Evolutionary conservation across 2,113 vertebrate genomes (phyloP).

Genomic region (Leptosomus discolor): DNA sequence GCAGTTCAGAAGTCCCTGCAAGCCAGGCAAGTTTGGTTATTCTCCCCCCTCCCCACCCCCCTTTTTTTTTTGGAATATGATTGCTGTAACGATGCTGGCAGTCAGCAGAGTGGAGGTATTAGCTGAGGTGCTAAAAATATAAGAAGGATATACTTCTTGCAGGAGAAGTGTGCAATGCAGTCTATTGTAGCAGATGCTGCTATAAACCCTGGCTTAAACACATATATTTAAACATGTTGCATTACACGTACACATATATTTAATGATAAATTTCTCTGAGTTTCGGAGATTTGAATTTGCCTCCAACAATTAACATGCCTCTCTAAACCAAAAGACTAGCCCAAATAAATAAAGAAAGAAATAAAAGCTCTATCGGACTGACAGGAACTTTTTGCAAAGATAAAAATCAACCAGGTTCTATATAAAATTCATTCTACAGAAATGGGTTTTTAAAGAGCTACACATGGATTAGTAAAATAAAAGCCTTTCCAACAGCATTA

Average conservation of each 20-base stretch:
- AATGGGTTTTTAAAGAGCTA: neutral
- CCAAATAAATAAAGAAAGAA: neutral
- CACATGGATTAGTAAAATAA: neutral
- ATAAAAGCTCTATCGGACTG: neutral
- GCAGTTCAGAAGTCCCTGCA: neutral
- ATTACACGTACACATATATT: neutral
- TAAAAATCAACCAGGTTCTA: neutral
- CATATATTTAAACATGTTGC: neutral
- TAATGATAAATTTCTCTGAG: neutral
- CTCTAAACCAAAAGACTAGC: neutral
- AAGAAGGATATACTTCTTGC: neutral
- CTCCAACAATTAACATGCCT: neutral
- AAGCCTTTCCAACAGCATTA: neutral
- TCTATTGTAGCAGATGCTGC: neutral
- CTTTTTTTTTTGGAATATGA: neutral
- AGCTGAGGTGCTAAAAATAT: constrained; percentile 21
- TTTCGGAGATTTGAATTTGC: neutral
- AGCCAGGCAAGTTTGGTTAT: neutral
- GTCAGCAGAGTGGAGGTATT: neutral
- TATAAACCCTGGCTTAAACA: neutral
- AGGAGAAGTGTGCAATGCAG: neutral
- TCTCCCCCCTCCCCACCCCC: neutral
- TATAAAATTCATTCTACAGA: neutral
- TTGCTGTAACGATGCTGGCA: neutral
- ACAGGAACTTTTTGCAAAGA: neutral